Base-by-base conservation (phyloP, 2,888 invertebrate genomes). In the Caenorhabditis becei region DNA sequence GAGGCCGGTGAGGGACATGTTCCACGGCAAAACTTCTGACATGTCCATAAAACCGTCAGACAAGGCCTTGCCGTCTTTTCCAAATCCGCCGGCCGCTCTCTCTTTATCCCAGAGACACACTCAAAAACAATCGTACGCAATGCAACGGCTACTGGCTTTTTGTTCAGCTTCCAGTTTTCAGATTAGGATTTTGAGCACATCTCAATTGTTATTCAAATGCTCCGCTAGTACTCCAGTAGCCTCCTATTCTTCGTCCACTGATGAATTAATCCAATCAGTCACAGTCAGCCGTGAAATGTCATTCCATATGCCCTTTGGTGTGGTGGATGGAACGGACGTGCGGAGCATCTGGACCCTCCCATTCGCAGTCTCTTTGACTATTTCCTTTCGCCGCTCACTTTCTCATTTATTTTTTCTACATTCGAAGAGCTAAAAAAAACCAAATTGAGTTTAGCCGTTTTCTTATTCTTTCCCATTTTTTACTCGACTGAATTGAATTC, bases 241-340 rank as follows among this genome's bases (percentile, higher is more conserved):
- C 41, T 51, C 47, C 59, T 3, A 44, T 74, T 67, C 66, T 41
- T 26, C 61, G 24, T 26, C 56, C 58, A 75, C 32, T 75, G 75
- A 75, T 75, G 75, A 74, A 74, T 74, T 74, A 74, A 74, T 74
- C 74, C 74, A 66, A 74, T 74, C 74, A 74, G 74, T 75, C 75
- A 75, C 74, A 58, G 41, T 41, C 41, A 41, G 8, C 47, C 66
- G 72, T 56, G 32, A 74, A 63, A n/a, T 65, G 65, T 49, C 63
- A 65, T 37, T 26, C 74, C 74, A 66, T 23, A 59, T 66, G 74
- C 74, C 74, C 65, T 74, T 74, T 74, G 74, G 59, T 74, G 74
- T 47, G 37, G 35, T 14, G 14, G 14, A 41, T 41, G 41, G 41
- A 14, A 41, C 41, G 41, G 14, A 56, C 65, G 59, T 59, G 47